A percentile compares a stretch with the other conserved stretches of the same genome.
phyloP scores from a whole-genome alignment of 2,113 vertebrate genomes.

The Syrmaticus mikado region DNA sequence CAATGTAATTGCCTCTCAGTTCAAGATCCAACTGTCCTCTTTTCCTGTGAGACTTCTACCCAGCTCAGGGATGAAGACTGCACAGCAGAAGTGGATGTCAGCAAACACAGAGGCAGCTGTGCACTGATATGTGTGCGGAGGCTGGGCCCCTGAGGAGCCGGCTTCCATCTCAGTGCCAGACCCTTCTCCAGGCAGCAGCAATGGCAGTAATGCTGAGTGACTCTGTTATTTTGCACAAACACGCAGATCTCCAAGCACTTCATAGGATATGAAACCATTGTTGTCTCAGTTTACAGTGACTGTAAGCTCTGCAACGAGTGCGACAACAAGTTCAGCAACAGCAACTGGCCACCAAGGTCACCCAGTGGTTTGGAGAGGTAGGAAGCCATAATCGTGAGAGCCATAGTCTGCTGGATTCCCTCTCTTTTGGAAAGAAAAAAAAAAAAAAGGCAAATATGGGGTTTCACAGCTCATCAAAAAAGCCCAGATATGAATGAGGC shows the following conservation, averaged over 20 bases:
- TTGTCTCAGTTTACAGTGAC: neutral
- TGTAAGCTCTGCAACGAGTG: neutral
- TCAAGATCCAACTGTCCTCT: neutral
- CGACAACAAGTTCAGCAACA: too few relatives aligned
- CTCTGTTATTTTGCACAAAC: neutral
- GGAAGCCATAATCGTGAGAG: neutral
- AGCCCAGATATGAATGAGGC: constrained; percentile 17
- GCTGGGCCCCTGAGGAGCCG: neutral
- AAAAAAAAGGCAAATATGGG: constrained; percentile 11
- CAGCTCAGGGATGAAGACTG: rapidly evolving
- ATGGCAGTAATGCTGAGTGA: neutral
- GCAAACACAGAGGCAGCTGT: neutral
- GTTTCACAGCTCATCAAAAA: neutral
- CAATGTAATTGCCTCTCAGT: neutral
- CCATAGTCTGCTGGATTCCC: neutral
- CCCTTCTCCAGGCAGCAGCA: neutral
- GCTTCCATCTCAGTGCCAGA: neutral
- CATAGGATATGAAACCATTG: neutral
- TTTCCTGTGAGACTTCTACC: neutral
- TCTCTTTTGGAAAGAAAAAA: neutral
- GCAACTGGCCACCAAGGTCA: neutral
- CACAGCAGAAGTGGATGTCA: neutral
- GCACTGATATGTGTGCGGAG: neutral
- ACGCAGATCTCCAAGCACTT: neutral
- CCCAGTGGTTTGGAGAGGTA: neutral